phyloP scores from a whole-genome alignment of 2,113 vertebrate species.

The Chaenogobius annularis region DNA sequence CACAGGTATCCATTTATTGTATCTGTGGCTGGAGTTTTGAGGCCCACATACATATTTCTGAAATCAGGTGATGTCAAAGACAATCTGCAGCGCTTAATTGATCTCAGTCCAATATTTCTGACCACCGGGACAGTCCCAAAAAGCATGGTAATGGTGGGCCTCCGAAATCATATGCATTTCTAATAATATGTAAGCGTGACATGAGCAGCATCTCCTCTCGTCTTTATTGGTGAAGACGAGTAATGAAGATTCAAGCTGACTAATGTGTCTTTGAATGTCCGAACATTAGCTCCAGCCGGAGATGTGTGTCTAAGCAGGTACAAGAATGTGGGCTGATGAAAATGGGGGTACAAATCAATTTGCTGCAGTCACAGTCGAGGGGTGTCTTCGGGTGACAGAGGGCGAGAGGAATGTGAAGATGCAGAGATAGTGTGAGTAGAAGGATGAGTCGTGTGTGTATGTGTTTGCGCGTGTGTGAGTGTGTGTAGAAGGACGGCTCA shows the following conservation, averaged over 20 bases:
- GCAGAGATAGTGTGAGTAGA: slow-evolving; percentile 43
- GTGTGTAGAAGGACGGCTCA: slow-evolving; percentile 29
- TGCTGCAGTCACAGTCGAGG: slow-evolving; percentile 23
- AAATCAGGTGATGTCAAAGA: too few species aligned
- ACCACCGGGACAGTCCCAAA: too few species aligned
- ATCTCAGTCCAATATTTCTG: too few species aligned
- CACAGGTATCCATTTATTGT: too few species aligned
- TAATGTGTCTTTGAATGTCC: background rate
- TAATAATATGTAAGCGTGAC: too few species aligned
- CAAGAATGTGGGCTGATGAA: background rate
- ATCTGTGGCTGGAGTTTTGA: too few species aligned
- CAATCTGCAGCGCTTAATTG: too few species aligned
- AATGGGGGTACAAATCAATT: slow-evolving; percentile 8
- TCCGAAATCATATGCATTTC: too few species aligned
- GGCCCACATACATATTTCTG: too few species aligned
- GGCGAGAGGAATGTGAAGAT: slow-evolving; percentile 64
- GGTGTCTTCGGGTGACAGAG: slow-evolving; percentile 38
- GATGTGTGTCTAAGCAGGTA: background rate
- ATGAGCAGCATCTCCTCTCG: background rate
- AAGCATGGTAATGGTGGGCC: too few species aligned
- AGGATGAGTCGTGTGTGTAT: slow-evolving; percentile 30
- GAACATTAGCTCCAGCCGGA: background rate
- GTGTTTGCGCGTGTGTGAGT: background rate
- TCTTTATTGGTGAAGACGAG: background rate
- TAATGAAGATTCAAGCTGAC: background rate